Base-by-base conservation (phyloP, 2,888 invertebrate genomes). In the Drosophila austrosaltans region DNA sequence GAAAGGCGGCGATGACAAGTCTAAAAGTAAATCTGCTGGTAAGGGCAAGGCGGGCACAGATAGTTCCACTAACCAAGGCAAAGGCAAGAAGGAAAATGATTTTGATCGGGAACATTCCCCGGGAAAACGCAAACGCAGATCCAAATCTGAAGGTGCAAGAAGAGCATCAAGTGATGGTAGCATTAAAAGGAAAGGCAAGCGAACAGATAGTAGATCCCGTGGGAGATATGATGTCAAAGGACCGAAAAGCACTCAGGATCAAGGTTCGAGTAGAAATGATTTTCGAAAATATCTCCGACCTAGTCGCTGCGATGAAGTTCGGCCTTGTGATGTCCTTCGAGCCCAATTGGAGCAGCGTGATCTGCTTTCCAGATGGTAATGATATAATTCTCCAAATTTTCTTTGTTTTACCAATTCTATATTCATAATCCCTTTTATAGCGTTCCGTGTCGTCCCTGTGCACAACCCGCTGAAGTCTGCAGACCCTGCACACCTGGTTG, bases 261-360 rank as follows among this genome's bases (percentile, higher is more conserved):
- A 39, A 2, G 54, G 40, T 25, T 64, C 67, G 10, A 54, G 36
- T 7, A 56, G 7, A 39, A 44, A 16, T 20, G 32, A 32, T 16
- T 12, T 12, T 54, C 68, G 28, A 5, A 69, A 62, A 12, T 42
- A 12, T 20, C 39, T 56, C 39, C 61, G 42, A 28, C 64, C 66
- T 16, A 73, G 76, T 44, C 84, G 90, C 7, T 60, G 39, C 28
- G 90, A 87, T 77, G 78, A 86, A 66, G 66, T 76, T 40, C 81
- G 75, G 40, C 42, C 89, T 4, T 86, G 89, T 63, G 91, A 90
- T 74, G 64, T 78, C 65, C 67, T 91, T 53, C 87, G 91, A n/a
- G 81, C 82, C 3, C 67, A 81, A 12, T 78, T 91, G 80, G 90
- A 90, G 54, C 59, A 77, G 42, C 82, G 80, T 6, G 90, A 90